phyloP scores from a whole-genome alignment of 2,888 invertebrate genomes.

The Monopis laevigella region DNA sequence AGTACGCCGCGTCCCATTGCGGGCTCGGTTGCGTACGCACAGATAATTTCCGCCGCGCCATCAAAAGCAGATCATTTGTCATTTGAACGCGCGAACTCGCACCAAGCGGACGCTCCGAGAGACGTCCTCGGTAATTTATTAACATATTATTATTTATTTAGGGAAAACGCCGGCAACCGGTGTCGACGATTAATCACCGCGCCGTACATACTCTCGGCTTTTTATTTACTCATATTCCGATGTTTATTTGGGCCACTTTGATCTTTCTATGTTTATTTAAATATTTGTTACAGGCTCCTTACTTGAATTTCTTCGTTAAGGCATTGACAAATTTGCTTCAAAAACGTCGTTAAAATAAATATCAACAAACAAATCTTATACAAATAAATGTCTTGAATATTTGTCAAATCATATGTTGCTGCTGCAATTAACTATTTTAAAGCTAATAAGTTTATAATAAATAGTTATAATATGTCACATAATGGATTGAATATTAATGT shows the following conservation, averaged over 20 bases:
- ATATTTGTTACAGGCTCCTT: constrained; percentile 43
- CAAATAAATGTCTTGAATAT: too few species aligned
- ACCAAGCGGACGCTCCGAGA: constrained; percentile 47
- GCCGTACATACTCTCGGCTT: constrained; percentile 35
- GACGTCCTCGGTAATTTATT: constrained; percentile 59
- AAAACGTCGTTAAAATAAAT: too few species aligned
- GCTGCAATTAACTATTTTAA: too few species aligned
- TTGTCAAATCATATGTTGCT: too few species aligned
- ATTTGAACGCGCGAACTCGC: constrained; percentile 55
- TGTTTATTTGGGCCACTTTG: constrained; percentile 48
- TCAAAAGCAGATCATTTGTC: constrained; percentile 65
- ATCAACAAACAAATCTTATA: too few species aligned
- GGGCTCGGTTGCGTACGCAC: constrained; percentile 61
- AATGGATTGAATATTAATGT: constrained; percentile 6
- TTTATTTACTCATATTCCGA: constrained; percentile 52
- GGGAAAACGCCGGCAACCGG: constrained; percentile 41
- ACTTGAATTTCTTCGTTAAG: constrained; percentile 16
- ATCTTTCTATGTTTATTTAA: constrained; percentile 39
- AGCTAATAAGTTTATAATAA: too few species aligned
- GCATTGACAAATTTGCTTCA: too few species aligned
- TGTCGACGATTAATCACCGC: constrained; percentile 58
- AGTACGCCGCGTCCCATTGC: constrained; percentile 53
- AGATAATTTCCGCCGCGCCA: constrained; percentile 64
- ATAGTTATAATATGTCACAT: constrained; percentile 7
- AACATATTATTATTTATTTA: constrained; percentile 62